Evolutionary conservation across 2,888 invertebrate genomes (phyloP), one percentile per base, ranked within the genome.

Genomic region (Adelphocoris suturalis): DNA sequence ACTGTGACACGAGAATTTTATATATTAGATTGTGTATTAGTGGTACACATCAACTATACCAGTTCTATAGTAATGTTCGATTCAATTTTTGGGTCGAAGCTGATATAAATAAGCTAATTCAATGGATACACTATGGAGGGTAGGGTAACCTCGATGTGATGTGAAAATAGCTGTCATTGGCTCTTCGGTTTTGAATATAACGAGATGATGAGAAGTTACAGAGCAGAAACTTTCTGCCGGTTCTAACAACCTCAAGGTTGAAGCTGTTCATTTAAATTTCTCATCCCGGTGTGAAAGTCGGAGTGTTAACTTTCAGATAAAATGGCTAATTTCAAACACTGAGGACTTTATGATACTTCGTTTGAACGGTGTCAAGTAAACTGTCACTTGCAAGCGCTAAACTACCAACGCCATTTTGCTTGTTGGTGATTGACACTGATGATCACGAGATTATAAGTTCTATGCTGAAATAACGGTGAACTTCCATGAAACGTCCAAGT

Each of bases 321-420:
- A n/a, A 57, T n/a, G 57, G 68, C 5, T 68, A 68, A 68, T 68
- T 61, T 68, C 23, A 68, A 68, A 9, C 68, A 19, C 23, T 68
- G 68, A 12, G 23, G 23, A 68, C 68, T 68, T 68, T 13, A 68
- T 68, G 23, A 68, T 19, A 68, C 68, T 68, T 68, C 68, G 23
- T 23, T 68, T 23, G 68, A 68, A 68, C 68, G 68, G 13, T 23
- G 27, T 68, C 68, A 68, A 68, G 68, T 0, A 68, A 68, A 68
- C 68, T 68, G 68, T 68, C 68, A 68, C 68, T 19, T 5, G 27
- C 68, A 68, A 68, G 27, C 68, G 23, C 68, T 23, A 37, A 68
- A 12, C 27, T 23, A 27, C 68, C 11, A 23, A 23, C 23, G 3
- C 68, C 23, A 68, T 23, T 19, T 23, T 11, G 23, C 68, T 68